Evolutionary conservation across 1,140 invertebrate species (phyloP).

Genomic region (Eubasilissa regina): DNA sequence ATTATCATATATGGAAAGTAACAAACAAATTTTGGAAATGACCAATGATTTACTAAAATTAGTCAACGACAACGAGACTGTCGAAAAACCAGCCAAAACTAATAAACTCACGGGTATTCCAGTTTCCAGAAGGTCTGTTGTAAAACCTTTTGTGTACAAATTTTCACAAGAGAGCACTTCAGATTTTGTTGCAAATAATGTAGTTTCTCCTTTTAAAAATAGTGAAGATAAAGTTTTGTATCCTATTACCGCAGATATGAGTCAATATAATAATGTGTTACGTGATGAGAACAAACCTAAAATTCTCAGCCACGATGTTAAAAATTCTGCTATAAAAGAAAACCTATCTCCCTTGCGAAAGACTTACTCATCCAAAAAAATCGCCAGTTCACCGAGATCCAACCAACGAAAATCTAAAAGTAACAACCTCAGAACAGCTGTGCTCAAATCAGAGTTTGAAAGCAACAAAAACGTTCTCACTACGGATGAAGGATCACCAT

Average conservation of each 20-base stretch:
- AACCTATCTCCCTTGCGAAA: conserved; percentile 6
- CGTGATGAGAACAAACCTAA: background rate
- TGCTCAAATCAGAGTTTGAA: conserved; percentile 14
- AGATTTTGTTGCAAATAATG: background rate
- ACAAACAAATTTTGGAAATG: conserved; percentile 27
- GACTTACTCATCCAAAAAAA: background rate
- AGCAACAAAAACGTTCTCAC: background rate
- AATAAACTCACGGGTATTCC: conserved; percentile 19
- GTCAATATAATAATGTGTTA: background rate
- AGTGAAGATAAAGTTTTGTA: background rate
- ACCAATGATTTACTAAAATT: conserved; percentile 16
- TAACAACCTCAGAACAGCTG: background rate
- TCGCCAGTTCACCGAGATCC: background rate
- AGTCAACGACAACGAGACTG: background rate
- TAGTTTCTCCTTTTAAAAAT: background rate
- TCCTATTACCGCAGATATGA: background rate
- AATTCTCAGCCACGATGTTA: too few relatives aligned
- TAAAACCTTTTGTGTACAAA: background rate
- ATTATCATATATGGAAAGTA: background rate
- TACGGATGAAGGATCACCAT: conserved; percentile 5
- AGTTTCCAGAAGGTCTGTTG: background rate
- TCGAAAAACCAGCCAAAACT: conserved; percentile 11
- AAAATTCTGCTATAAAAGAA: conserved; percentile 1
- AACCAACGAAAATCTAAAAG: background rate
- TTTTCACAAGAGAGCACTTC: background rate